phyloP scores from a whole-genome alignment of 2,113 vertebrate species.

The Scartelaos histophorus region DNA sequence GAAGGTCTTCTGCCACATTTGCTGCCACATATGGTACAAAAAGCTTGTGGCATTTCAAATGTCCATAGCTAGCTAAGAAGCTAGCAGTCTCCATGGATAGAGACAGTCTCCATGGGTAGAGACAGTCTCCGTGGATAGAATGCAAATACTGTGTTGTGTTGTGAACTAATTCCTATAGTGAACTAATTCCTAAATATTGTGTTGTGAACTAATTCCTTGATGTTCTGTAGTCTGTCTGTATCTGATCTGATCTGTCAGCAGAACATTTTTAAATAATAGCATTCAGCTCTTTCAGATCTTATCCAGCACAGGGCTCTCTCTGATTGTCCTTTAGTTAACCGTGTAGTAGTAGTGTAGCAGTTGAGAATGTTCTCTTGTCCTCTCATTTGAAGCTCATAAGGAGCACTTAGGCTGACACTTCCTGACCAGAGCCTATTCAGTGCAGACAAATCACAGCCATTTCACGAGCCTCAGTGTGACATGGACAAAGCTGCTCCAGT shows the following conservation, averaged over 20 bases:
- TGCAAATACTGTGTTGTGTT: too few relatives aligned
- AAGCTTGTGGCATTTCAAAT: too few relatives aligned
- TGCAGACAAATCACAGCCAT: slow-evolving; percentile 7
- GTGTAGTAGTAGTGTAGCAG: too few relatives aligned
- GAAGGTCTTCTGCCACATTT: too few relatives aligned
- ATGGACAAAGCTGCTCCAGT: not conserved
- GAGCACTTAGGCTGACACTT: not conserved
- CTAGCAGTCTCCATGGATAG: not conserved
- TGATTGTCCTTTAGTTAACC: not conserved
- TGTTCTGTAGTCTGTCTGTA: not conserved
- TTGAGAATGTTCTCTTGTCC: not conserved
- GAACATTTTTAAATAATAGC: not conserved
- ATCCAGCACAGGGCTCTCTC: not conserved
- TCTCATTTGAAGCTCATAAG: not conserved
- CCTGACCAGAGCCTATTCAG: not conserved
- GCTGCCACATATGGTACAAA: too few relatives aligned
- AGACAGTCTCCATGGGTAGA: too few relatives aligned
- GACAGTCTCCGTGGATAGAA: too few relatives aligned
- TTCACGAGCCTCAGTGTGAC: slow-evolving; percentile 2
- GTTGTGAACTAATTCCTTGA: not conserved
- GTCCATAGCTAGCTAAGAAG: too few relatives aligned
- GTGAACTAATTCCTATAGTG: too few relatives aligned
- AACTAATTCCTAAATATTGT: too few relatives aligned
- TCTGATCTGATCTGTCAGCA: not conserved
- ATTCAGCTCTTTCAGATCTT: not conserved